Evolutionary conservation across 2,797 vertebrate genomes (phyloP).

Genomic region (Poeciliopsis turneri): DNA sequence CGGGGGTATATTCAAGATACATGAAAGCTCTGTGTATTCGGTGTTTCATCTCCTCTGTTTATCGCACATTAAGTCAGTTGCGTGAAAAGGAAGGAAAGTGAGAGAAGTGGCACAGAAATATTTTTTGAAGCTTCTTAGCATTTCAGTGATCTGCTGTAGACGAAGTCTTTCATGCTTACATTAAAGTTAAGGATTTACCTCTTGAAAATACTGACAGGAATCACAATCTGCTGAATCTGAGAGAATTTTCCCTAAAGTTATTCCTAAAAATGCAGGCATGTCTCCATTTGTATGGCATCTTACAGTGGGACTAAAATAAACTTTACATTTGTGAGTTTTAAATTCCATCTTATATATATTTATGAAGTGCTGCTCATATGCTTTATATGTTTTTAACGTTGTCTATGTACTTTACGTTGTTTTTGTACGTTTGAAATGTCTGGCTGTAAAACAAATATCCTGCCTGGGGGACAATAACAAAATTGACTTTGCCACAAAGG

Average conservation of each 20-base stretch:
- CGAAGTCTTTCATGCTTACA: slow-evolving; percentile 26
- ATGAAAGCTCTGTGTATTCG: slow-evolving; percentile 66
- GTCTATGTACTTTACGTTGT: too few relatives aligned
- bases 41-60: slow-evolving; percentile 58
- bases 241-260: background rate
- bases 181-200: slow-evolving; percentile 17
- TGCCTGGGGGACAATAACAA: too few relatives aligned
- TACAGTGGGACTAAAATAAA: background rate
- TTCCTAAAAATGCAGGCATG: background rate
- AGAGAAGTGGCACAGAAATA: slow-evolving; percentile 34
- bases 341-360: too few relatives aligned
- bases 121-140: slow-evolving; percentile 35
- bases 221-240: slow-evolving; percentile 3
- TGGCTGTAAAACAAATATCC: too few relatives aligned
- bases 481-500: background rate
- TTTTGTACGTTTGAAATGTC: too few relatives aligned
- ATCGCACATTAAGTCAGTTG: slow-evolving; percentile 53
- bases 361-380: too few relatives aligned
- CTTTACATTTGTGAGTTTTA: too few relatives aligned
- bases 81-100: slow-evolving; percentile 25
- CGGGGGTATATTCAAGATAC: slow-evolving; percentile 70
- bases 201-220: background rate
- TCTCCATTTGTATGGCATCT: background rate
- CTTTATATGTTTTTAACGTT: too few relatives aligned
- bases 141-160: slow-evolving; percentile 24